These are phyloP conservation scores for Apogon talboti DNA, from an alignment of 2,797 vertebrate species.

Conservation along the genomic window DNA sequence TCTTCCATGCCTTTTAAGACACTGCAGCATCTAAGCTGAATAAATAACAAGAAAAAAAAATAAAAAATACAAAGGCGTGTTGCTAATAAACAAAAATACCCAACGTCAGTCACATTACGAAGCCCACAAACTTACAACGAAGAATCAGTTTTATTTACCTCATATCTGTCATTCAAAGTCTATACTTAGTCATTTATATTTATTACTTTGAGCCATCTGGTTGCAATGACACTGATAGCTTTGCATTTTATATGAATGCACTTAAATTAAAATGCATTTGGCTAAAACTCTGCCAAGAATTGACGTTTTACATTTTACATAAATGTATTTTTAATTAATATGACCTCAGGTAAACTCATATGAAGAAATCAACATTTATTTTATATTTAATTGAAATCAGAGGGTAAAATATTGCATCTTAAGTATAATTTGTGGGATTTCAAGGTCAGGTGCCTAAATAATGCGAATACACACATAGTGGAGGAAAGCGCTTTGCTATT, in stretches of 20 bases:
- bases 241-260: conserved; percentile 1
- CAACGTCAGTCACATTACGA: conserved; percentile 24
- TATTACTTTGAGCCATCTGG: conserved; percentile 8
- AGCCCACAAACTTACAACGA: conserved; percentile 9
- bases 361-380: neutral
- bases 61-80: neutral
- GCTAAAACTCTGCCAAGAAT: neutral
- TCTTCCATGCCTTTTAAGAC: conserved; percentile 28
- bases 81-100: conserved; percentile 41
- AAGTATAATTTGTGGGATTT: neutral
- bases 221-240: conserved; percentile 1
- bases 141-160: neutral
- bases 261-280: neutral
- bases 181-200: neutral
- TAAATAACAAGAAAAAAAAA: neutral
- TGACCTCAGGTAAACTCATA: neutral
- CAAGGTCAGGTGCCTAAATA: conserved; percentile 4
- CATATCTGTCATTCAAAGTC: conserved; percentile 2
- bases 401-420: neutral
- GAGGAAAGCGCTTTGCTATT: no score
- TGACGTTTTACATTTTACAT: neutral
- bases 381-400: neutral
- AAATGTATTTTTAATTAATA: neutral
- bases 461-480: neutral
- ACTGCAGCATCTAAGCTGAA: conserved; percentile 12